These are phyloP conservation scores for Serranus cabrilla DNA, from an alignment of 2,797 vertebrate species.

Conservation along the genomic window DNA sequence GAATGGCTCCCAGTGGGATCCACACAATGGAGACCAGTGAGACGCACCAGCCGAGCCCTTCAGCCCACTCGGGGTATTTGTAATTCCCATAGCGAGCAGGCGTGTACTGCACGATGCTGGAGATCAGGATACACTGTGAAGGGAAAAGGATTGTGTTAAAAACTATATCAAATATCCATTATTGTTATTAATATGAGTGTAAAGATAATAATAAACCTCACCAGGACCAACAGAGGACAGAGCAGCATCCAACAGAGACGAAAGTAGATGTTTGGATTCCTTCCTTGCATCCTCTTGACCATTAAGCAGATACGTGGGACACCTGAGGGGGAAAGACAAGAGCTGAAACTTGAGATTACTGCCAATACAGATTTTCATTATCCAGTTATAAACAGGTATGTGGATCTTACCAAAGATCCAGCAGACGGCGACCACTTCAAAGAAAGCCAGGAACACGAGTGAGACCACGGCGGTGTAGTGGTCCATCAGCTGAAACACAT, in stretches of 20 bases:
- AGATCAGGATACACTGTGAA: constrained; percentile 79
- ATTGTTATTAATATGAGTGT: neutral
- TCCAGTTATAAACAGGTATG: neutral
- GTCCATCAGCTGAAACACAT: constrained; percentile 87
- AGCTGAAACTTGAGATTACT: neutral
- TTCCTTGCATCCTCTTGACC: constrained; percentile 81
- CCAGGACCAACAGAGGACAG: constrained; percentile 82
- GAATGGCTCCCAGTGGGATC: constrained; percentile 84
- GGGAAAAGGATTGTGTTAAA: constrained; percentile 1
- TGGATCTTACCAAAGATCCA: constrained; percentile 83
- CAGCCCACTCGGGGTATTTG: constrained; percentile 83
- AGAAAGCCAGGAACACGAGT: constrained; percentile 84
- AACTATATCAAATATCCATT: neutral
- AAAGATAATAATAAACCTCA: constrained; percentile 58
- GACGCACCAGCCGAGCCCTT: constrained; percentile 81
- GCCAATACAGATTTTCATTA: neutral
- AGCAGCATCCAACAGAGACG: constrained; percentile 82
- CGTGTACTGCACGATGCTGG: constrained; percentile 81
- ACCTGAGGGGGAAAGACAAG: constrained; percentile 65
- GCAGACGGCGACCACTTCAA: constrained; percentile 83
- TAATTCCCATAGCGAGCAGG: constrained; percentile 83
- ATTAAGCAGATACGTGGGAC: constrained; percentile 75
- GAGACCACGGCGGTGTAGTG: constrained; percentile 86
- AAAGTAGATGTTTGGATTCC: constrained; percentile 79
- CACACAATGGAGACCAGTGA: constrained; percentile 84